Conservation (phyloP, 2,797 vertebrate genomes). For the Allochrocebus solatus region DNA sequence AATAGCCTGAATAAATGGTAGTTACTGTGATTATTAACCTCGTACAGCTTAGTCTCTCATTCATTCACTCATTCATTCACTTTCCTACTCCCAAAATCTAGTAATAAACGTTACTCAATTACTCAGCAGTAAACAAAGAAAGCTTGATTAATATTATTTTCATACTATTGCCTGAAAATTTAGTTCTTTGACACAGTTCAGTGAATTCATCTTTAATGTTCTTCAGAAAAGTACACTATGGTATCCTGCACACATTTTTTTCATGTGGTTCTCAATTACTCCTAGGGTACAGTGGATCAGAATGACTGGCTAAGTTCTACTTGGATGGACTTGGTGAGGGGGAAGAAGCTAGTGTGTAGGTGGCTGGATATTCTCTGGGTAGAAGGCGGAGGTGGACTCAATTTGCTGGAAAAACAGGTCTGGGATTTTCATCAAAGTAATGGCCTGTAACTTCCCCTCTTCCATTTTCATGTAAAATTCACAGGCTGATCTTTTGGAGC, state of each 20-base stretch:
- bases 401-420: not conserved
- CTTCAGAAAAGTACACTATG: constrained; percentile 26
- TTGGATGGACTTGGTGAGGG: not conserved
- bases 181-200: constrained; percentile 48
- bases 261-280: constrained; percentile 22
- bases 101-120: not conserved
- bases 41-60: not conserved
- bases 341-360: not conserved
- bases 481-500: not conserved
- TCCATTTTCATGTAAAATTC: not conserved
- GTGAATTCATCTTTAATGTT: constrained; percentile 25
- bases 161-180: not conserved
- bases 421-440: constrained; percentile 1
- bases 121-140: not conserved
- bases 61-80: not conserved
- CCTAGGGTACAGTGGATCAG: not conserved
- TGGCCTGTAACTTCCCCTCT: not conserved
- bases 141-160: not conserved
- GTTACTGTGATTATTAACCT: not conserved
- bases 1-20: not conserved
- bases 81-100: not conserved
- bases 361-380: not conserved
- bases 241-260: not conserved
- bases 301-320: not conserved
- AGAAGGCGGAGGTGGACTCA: not conserved